Base-by-base conservation (phyloP, 2,797 vertebrate genomes). In the Falco peregrinus region DNA sequence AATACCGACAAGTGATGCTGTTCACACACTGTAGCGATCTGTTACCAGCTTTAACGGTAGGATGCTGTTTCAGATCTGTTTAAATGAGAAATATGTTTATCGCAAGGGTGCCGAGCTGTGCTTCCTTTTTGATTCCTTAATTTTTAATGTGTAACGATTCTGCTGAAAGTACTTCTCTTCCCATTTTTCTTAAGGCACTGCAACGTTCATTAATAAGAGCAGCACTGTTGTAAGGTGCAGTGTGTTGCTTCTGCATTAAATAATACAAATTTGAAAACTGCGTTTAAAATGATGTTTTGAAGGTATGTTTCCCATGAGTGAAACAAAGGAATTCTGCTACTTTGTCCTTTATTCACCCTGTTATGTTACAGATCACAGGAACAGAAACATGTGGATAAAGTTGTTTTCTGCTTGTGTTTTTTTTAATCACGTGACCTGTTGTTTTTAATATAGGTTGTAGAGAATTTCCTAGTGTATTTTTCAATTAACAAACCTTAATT, bases 71-170 rank as follows among this genome's bases (percentile, higher is more conserved):
- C 11, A 6, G 45, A 75, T 97, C 84, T 84, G 78, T 91, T 95
- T 88, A 93, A 96, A 96, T 69, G 74, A 97, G 86, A 95, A 96
- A 94, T 95, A 91, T 94, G 91, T 95, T 97, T 96, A 96, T 97
- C 95, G 95, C 84, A 85, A 75, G 76, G 76, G 51, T 80, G 76
- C 95, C 73, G 89, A 96, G 90, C 65, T 76, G 60, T 92, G 73
- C 92, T 96, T 96, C 83, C 86, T 74, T 56, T 93, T 84, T 88
- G 84, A 90, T 89, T 83, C 87, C 80, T 93, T 94, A 82, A 92
- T 96, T 97, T 96, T 91, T 93, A 93, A 94, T 79, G 70, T 64
- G n/a, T 69, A 90, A 84, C 90, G 94, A 93, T 93, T 91, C 80
- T 75, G 60, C 73, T 88, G 80, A 95, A 97, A 92, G 80, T 80